These are phyloP conservation scores for Pimpla rufipes DNA, from an alignment of 2,888 invertebrate genomes.

Conservation along the genomic window DNA sequence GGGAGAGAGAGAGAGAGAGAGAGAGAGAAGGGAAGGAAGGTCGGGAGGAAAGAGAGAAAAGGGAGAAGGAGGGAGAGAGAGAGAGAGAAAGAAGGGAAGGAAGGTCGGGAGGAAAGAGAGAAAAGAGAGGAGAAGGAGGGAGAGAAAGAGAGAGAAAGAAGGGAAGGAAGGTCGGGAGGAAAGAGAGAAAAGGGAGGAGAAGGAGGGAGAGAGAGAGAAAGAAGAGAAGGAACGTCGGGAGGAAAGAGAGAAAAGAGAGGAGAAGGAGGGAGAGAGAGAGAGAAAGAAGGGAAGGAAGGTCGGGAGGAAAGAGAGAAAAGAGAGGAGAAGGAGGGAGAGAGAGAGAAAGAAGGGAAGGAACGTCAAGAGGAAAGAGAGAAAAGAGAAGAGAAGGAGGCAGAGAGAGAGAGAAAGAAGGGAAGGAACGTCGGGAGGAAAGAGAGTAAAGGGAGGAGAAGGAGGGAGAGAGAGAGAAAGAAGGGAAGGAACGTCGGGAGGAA, in stretches of 20 bases:
- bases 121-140: background rate
- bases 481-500: too few relatives aligned
- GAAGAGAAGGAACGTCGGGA: slow-evolving; percentile 12
- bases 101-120: too few relatives aligned
- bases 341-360: slow-evolving; percentile 6
- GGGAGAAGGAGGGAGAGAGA: slow-evolving; percentile 17
- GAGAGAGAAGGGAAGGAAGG: slow-evolving; percentile 34
- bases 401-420: slow-evolving; percentile 4
- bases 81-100: slow-evolving; percentile 3
- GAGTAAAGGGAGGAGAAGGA: slow-evolving; percentile 17
- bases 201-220: slow-evolving; percentile 1
- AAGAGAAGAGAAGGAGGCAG: slow-evolving; percentile 1
- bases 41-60: slow-evolving; percentile 9
- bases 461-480: slow-evolving; percentile 5
- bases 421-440: slow-evolving; percentile 25
- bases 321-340: slow-evolving; percentile 16
- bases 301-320: slow-evolving; percentile 16
- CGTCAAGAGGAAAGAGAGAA: too few relatives aligned
- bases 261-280: background rate
- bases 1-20: slow-evolving; percentile 1
- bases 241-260: too few relatives aligned
- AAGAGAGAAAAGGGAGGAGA: slow-evolving; percentile 22
- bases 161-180: slow-evolving; percentile 20
- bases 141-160: slow-evolving; percentile 1
- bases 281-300: slow-evolving; percentile 22